phyloP scores from a whole-genome alignment of 1,140 invertebrate genomes.

The Centruroides vittatus region DNA sequence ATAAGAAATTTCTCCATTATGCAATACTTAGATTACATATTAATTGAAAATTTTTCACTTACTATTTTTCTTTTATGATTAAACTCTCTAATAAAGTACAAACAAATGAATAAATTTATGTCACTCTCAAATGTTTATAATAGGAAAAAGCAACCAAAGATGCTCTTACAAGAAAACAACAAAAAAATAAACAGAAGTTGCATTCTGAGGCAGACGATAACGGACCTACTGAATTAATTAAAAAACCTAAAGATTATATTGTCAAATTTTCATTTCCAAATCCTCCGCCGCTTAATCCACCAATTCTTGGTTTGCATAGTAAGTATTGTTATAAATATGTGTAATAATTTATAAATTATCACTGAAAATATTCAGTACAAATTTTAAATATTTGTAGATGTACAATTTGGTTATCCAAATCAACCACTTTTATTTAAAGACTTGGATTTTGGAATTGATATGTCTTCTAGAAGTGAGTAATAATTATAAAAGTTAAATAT shows the following conservation, averaged over 20 bases:
- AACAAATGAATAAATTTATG: no score
- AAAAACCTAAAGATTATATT: conserved; percentile 32
- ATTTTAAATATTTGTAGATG: conserved; percentile 41
- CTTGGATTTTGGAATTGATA: conserved; percentile 88
- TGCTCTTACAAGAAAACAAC: conserved; percentile 30
- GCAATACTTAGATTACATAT: no score
- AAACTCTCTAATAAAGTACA: no score
- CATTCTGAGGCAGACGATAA: conserved; percentile 25
- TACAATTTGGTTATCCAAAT: conserved; percentile 61
- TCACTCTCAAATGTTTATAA: not conserved
- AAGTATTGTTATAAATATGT: not conserved
- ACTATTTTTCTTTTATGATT: no score
- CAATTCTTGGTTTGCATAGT: conserved; percentile 74
- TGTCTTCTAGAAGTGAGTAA: conserved; percentile 63
- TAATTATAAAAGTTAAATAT: not conserved
- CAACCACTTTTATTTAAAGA: conserved; percentile 69
- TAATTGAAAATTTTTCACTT: no score
- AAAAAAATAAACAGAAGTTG: conserved; percentile 25
- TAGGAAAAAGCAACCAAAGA: conserved; percentile 22
- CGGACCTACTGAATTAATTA: conserved; percentile 30
- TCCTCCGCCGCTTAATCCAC: conserved; percentile 84
- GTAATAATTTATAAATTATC: no score
- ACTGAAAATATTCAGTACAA: not conserved
- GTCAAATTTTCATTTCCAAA: conserved; percentile 97
- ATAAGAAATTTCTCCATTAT: no score